Conservation (phyloP, 2,888 invertebrate species). For the Hydrotaea cyrtoneurina region DNA sequence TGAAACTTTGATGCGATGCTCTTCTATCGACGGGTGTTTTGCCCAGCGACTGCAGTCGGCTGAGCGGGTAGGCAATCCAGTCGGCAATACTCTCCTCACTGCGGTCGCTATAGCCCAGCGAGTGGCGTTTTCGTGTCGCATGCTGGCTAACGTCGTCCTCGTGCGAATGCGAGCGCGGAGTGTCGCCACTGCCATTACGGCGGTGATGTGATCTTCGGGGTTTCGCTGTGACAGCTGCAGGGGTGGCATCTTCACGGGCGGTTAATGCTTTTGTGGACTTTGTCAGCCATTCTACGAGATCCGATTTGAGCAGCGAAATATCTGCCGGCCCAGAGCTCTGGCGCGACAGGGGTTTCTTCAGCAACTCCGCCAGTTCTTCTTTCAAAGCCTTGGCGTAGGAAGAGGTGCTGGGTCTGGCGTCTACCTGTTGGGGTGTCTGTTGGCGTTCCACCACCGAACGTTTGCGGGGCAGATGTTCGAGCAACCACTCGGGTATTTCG, state of each 20-base stretch:
- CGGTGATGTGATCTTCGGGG: constrained; percentile 76
- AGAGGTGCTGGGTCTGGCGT: constrained; percentile 73
- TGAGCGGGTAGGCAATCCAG: constrained; percentile 80
- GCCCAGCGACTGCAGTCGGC: constrained; percentile 78
- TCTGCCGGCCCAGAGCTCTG: constrained; percentile 80
- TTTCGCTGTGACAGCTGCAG: constrained; percentile 65
- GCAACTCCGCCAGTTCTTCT: constrained; percentile 78
- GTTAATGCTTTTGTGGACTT: constrained; percentile 72
- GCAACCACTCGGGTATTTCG: constrained; percentile 79
- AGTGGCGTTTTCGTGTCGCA: constrained; percentile 78
- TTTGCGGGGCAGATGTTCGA: constrained; percentile 78
- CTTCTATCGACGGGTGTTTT: constrained; percentile 71
- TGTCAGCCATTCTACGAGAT: constrained; percentile 80
- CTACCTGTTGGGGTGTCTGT: constrained; percentile 62
- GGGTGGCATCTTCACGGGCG: constrained; percentile 58
- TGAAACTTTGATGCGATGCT: constrained; percentile 70
- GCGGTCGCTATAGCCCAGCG: constrained; percentile 78
- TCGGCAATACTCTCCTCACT: constrained; percentile 77
- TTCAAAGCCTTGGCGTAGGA: constrained; percentile 78
- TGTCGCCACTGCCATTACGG: constrained; percentile 79
- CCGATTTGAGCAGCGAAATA: constrained; percentile 79
- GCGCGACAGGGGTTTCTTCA: constrained; percentile 79
- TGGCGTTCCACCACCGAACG: constrained; percentile 74
- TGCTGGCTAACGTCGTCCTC: constrained; percentile 76
- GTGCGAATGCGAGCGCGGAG: constrained; percentile 78